Evolutionary conservation across 2,113 vertebrate genomes (phyloP).

Genomic region (Ageneiosus marmoratus): DNA sequence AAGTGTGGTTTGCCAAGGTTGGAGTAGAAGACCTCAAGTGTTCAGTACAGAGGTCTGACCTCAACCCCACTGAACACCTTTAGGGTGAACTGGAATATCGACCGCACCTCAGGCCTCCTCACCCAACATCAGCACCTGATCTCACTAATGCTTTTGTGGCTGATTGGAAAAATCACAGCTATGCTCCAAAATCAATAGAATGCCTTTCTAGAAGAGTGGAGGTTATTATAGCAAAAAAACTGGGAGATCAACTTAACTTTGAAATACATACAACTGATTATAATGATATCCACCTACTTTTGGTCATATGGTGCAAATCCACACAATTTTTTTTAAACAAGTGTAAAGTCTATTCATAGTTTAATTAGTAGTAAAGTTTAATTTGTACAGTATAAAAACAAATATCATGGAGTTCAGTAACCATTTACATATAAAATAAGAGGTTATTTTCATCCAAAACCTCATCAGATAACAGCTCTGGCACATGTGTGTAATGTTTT

Average conservation of each 20-base stretch:
- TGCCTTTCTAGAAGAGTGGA: not conserved
- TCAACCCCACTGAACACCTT: not conserved
- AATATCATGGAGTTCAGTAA: not conserved
- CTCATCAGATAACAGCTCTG: constrained; percentile 21
- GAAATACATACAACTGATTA: not conserved
- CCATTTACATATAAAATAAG: not conserved
- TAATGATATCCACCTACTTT: not conserved
- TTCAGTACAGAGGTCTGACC: not conserved
- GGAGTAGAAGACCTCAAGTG: not conserved
- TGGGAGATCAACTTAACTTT: not conserved
- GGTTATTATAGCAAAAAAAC: not conserved
- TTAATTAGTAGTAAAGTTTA: not conserved
- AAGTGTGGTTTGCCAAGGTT: not conserved
- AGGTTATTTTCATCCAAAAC: not conserved
- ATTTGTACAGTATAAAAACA: not conserved
- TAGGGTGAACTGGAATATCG: no score
- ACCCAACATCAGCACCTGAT: not conserved
- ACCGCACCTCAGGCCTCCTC: not conserved
- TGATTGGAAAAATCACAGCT: not conserved
- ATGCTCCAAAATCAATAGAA: not conserved
- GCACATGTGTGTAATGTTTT: constrained; percentile 51
- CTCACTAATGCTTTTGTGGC: not conserved
- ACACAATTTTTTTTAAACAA: not conserved
- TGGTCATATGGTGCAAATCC: not conserved
- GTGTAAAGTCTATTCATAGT: not conserved